Evolutionary conservation across 2,113 vertebrate genomes (phyloP).

Genomic region (Notothenia coriiceps): DNA sequence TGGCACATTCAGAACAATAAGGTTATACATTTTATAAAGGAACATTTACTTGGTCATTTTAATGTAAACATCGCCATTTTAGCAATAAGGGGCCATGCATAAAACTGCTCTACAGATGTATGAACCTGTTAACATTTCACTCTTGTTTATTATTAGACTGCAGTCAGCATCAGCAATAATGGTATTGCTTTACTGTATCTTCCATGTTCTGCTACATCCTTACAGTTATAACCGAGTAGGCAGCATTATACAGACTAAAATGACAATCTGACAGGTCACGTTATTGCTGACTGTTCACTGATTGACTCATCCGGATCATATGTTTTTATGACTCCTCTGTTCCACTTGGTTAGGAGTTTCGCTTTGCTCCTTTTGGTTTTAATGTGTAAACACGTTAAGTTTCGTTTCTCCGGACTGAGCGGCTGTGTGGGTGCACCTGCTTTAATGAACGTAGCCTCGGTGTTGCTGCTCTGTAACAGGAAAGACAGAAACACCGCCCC

Average conservation of each 20-base stretch:
- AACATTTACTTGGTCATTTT: too few species aligned
- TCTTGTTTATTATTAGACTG: background rate
- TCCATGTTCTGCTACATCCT: background rate
- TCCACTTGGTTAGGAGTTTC: background rate
- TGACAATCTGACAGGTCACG: background rate
- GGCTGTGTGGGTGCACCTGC: background rate
- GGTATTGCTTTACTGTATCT: background rate
- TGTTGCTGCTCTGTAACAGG: rapidly evolving
- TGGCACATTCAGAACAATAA: too few species aligned
- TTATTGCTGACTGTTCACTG: too few species aligned
- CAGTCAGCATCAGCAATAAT: too few species aligned
- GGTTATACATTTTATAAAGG: too few species aligned
- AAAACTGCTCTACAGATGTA: too few species aligned
- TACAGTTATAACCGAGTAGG: background rate
- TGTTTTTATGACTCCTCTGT: background rate
- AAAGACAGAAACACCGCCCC: slow-evolving; percentile 25
- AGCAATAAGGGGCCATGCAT: too few species aligned
- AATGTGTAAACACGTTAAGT: slow-evolving; percentile 3
- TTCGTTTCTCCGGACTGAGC: slow-evolving; percentile 46
- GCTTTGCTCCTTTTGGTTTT: background rate
- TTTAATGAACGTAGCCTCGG: rapidly evolving
- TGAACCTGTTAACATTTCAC: background rate
- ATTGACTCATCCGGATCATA: background rate
- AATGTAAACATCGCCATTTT: too few species aligned
- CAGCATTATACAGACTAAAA: background rate